A percentile compares a stretch with the other conserved stretches of the same genome.
Conservation (phyloP, 2,113 vertebrate species). For the Anseranas semipalmata region DNA sequence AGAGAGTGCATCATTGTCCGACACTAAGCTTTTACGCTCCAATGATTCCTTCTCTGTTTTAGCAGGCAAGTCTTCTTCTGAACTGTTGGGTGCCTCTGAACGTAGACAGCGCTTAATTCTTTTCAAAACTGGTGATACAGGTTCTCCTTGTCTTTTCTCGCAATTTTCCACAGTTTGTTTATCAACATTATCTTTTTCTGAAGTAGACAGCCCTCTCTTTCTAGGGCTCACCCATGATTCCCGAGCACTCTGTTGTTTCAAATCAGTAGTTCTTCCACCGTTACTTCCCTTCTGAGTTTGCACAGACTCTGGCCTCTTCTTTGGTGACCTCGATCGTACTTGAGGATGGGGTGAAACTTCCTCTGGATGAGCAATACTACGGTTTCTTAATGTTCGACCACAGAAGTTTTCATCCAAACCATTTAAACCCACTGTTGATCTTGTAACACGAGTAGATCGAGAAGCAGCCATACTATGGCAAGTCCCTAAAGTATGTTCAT, state of each 20-base stretch:
- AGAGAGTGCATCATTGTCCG: slow-evolving; percentile 84
- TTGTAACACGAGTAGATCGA: slow-evolving; percentile 99
- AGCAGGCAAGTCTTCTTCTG: slow-evolving; percentile 82
- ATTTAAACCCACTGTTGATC: slow-evolving; percentile 99
- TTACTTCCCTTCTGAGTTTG: slow-evolving; percentile 79
- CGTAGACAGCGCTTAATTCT: slow-evolving; percentile 90
- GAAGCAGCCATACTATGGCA: slow-evolving; percentile 99
- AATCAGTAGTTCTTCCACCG: slow-evolving; percentile 81
- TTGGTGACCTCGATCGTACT: slow-evolving; percentile 93
- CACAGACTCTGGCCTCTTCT: slow-evolving; percentile 89
- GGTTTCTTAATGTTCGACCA: slow-evolving; percentile 98
- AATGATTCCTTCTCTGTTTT: slow-evolving; percentile 80
- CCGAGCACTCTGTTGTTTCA: slow-evolving; percentile 78
- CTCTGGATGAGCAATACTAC: slow-evolving; percentile 97
- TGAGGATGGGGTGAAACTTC: slow-evolving; percentile 88
- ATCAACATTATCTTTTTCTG: slow-evolving; percentile 88
- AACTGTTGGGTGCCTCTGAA: slow-evolving; percentile 86
- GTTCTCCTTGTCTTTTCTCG: slow-evolving; percentile 79
- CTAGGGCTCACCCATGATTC: slow-evolving; percentile 87
- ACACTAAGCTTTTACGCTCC: slow-evolving; percentile 77
- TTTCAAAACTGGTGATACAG: slow-evolving; percentile 87
- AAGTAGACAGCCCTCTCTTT: slow-evolving; percentile 89
- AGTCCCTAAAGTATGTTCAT: slow-evolving; percentile 94
- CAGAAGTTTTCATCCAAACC: slow-evolving; percentile 99
- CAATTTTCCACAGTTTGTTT: slow-evolving; percentile 85